phyloP scores from a whole-genome alignment of 2,797 vertebrate species.

The Hipposideros larvatus region DNA sequence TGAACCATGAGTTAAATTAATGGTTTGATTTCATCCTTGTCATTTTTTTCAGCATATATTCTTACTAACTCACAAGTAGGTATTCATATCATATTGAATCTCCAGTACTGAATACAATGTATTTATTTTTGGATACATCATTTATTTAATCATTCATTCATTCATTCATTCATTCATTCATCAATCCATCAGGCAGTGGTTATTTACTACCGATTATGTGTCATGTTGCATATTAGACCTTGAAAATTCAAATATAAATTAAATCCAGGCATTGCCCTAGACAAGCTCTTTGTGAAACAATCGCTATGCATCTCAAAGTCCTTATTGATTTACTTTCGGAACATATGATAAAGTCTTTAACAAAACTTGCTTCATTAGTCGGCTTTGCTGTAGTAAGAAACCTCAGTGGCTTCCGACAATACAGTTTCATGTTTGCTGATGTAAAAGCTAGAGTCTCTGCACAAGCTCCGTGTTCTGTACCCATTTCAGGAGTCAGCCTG shows the following conservation, averaged over 20 bases:
- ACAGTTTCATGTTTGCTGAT: background rate
- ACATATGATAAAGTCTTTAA: background rate
- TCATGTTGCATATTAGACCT: background rate
- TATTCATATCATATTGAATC: background rate
- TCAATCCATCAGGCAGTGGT: background rate
- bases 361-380: background rate
- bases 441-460: background rate
- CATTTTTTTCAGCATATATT: background rate
- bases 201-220: background rate
- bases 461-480: background rate
- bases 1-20: background rate
- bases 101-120: background rate
- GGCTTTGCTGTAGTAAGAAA: background rate
- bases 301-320: slow-evolving; percentile 30
- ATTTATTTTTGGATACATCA: background rate
- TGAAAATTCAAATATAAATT: slow-evolving; percentile 45
- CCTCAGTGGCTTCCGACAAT: background rate
- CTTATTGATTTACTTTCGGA: slow-evolving; percentile 58
- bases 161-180: background rate
- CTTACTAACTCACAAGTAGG: background rate
- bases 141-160: background rate
- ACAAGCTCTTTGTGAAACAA: slow-evolving; percentile 39
- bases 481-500: background rate
- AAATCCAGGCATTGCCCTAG: background rate
- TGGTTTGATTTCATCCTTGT: background rate